These are phyloP conservation scores for Papilio xuthus DNA, from an alignment of 1,140 invertebrate genomes.

Conservation along the genomic window DNA sequence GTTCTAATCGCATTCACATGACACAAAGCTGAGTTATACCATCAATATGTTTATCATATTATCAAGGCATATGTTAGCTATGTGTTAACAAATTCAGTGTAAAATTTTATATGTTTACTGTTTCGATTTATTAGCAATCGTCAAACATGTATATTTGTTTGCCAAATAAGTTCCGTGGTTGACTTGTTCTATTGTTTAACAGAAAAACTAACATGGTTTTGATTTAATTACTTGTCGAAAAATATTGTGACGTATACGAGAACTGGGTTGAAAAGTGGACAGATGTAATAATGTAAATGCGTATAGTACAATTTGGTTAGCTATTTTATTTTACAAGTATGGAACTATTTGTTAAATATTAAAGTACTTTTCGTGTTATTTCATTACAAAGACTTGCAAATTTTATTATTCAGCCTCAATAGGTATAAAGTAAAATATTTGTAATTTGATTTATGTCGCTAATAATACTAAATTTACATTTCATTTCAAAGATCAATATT, in stretches of 20 bases:
- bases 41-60: constrained; percentile 13
- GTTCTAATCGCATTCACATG: constrained; percentile 14
- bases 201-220: background rate
- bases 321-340: too few species aligned
- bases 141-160: background rate
- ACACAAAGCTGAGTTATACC: background rate
- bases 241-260: background rate
- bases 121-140: background rate
- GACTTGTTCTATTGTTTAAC: background rate
- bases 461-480: too few species aligned
- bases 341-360: too few species aligned
- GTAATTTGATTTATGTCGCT: too few species aligned
- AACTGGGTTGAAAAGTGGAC: background rate
- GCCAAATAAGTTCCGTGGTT: background rate
- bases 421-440: too few species aligned
- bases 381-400: too few species aligned
- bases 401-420: too few species aligned
- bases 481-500: too few species aligned
- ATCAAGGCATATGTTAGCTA: constrained; percentile 13
- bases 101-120: background rate
- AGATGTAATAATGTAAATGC: too few species aligned
- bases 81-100: constrained; percentile 6
- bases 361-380: too few species aligned
- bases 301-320: too few species aligned
- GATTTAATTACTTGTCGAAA: background rate